Conservation (phyloP, 2,113 vertebrate genomes). For the Anser cygnoides region DNA sequence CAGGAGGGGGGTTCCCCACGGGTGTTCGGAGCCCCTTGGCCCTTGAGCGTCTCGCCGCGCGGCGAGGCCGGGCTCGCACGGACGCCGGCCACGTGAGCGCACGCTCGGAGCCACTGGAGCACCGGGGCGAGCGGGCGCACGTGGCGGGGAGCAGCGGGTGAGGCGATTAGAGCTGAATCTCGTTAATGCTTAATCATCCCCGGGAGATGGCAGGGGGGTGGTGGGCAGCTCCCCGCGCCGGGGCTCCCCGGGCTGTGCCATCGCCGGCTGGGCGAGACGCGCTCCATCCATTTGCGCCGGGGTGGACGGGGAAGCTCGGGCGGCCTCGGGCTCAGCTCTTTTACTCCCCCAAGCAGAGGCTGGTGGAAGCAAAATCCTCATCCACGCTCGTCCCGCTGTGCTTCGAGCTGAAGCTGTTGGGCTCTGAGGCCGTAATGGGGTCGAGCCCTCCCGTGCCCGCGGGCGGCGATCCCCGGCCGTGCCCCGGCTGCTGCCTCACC, state of each 20-base stretch:
- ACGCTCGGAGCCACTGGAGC: background rate
- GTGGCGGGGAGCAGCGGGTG: background rate
- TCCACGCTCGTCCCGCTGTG: background rate
- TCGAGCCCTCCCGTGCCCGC: accelerated
- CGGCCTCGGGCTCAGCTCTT: background rate
- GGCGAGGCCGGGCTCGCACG: accelerated
- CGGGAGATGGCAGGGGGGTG: background rate
- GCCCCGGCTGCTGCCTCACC: background rate
- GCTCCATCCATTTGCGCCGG: accelerated
- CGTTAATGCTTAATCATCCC: constrained; percentile 46
- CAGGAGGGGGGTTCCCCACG: no score
- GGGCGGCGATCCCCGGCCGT: background rate
- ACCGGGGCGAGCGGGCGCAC: background rate
- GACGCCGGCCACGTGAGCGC: background rate
- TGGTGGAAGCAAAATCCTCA: background rate
- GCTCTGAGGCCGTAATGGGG: background rate
- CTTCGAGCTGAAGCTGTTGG: background rate
- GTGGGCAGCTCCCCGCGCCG: background rate
- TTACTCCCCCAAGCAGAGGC: accelerated
- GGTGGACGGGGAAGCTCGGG: background rate
- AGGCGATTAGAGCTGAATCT: constrained; percentile 56
- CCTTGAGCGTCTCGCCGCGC: background rate
- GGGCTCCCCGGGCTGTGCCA: accelerated
- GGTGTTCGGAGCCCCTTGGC: background rate
- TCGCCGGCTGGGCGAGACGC: no score